Evolutionary conservation across 1,140 invertebrate genomes (phyloP).

Genomic region (Bombus confusus): DNA sequence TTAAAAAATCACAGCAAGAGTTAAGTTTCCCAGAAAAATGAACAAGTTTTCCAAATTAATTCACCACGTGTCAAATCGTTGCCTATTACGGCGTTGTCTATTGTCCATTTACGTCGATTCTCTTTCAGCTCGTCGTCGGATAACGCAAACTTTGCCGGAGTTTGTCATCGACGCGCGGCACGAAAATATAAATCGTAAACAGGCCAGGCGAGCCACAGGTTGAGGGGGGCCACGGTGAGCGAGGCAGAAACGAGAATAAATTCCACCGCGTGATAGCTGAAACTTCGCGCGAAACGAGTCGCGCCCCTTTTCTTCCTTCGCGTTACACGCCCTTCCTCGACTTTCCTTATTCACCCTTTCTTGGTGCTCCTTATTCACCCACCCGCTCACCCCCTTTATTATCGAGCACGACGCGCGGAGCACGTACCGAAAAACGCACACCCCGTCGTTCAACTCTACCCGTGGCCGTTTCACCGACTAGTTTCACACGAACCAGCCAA

Average conservation of each 20-base stretch:
- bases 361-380: conserved; percentile 3
- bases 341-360: conserved; percentile 1
- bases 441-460: conserved; percentile 21
- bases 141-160: conserved; percentile 18
- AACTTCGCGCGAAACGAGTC: conserved; percentile 45
- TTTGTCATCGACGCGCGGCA: conserved; percentile 59
- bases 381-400: conserved; percentile 31
- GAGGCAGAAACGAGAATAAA: conserved; percentile 62
- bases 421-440: conserved; percentile 50
- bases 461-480: conserved; percentile 13
- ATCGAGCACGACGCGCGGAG: conserved; percentile 42
- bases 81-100: not conserved
- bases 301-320: conserved; percentile 12
- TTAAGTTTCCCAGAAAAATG: not conserved
- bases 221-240: conserved; percentile 29
- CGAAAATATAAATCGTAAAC: conserved; percentile 69
- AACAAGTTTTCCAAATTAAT: not conserved
- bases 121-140: not conserved
- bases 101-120: not conserved
- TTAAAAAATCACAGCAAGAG: not conserved
- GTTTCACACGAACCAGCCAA: conserved; percentile 28
- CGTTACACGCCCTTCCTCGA: not conserved
- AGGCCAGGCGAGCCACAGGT: conserved; percentile 64
- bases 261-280: conserved; percentile 56
- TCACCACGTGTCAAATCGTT: not conserved